Percentiles rank a stretch among this genome's conserved stretches.
Evolutionary conservation across 2,797 vertebrate species (phyloP).

Genomic region (Pantherophis vulpinus): DNA sequence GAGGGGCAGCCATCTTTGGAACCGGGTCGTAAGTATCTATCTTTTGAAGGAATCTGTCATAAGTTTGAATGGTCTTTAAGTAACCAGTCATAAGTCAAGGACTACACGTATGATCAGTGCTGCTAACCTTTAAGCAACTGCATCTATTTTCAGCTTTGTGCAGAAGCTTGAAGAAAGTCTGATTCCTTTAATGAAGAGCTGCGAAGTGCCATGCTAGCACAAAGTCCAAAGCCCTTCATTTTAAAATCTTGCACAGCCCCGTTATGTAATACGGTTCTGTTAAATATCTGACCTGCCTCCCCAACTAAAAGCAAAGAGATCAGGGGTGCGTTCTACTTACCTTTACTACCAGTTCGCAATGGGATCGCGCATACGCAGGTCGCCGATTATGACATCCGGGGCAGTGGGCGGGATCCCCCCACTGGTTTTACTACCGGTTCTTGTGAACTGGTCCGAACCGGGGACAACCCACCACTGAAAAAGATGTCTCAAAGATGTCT

Average conservation of each 20-base stretch:
- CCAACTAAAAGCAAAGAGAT: not conserved
- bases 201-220: not conserved
- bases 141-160: not conserved
- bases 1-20: not conserved
- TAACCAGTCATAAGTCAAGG: not conserved
- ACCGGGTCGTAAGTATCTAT: not conserved
- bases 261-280: not conserved
- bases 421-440: too few species aligned
- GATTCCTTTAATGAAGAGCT: not conserved
- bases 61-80: not conserved
- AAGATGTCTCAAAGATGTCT: not conserved
- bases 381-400: too few species aligned
- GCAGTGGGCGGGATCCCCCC: too few species aligned
- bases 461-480: too few species aligned
- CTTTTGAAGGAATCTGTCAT: not conserved
- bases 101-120: not conserved
- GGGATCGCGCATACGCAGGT: too few species aligned
- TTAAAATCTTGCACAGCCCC: not conserved
- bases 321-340: too few species aligned
- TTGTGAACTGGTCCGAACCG: too few species aligned
- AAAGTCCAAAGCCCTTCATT: not conserved
- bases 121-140: constrained; percentile 8
- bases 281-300: not conserved
- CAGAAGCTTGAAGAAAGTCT: not conserved
- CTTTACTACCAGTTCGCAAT: too few species aligned